These are phyloP conservation scores for Ceratosolen fusciceps DNA, from an alignment of 1,140 invertebrate genomes.

Conservation along the genomic window DNA sequence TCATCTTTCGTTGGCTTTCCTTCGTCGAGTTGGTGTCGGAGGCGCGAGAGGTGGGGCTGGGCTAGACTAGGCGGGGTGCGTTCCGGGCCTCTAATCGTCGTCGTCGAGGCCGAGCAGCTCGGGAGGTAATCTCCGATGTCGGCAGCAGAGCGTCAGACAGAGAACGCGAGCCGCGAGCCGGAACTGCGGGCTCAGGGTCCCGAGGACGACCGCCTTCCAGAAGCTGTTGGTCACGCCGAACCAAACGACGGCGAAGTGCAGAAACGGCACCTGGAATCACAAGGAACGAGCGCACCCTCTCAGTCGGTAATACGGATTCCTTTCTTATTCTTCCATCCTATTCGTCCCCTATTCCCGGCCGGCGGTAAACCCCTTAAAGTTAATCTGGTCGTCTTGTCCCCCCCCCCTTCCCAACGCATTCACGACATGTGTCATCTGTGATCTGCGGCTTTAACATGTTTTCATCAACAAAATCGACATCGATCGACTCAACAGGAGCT, in stretches of 20 bases:
- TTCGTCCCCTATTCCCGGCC: too few relatives aligned
- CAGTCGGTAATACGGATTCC: not conserved
- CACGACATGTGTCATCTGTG: too few relatives aligned
- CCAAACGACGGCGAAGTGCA: conserved; percentile 95
- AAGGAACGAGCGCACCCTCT: not conserved
- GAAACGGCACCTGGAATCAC: conserved; percentile 80
- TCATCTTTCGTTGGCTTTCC: too few relatives aligned
- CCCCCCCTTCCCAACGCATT: too few relatives aligned
- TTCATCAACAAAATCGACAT: too few relatives aligned
- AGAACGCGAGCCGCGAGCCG: conserved; percentile 87
- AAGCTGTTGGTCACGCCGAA: conserved; percentile 93
- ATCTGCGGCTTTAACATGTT: too few relatives aligned
- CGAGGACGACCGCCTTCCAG: conserved; percentile 93
- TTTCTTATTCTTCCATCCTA: too few relatives aligned
- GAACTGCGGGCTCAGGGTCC: conserved; percentile 91
- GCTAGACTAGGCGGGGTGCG: not conserved
- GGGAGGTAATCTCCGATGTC: conserved; percentile 82
- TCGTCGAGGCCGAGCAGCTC: conserved; percentile 87
- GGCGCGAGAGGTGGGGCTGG: conserved; percentile 1
- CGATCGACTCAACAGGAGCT: too few relatives aligned
- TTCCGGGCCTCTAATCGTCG: conserved; percentile 77
- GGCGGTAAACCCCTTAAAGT: too few relatives aligned
- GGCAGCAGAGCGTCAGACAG: conserved; percentile 91
- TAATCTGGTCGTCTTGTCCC: too few relatives aligned
- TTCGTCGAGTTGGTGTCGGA: too few relatives aligned